Percentiles rank a stretch among this genome's conserved stretches.
Conservation (phyloP, 2,113 vertebrate species). For the Scomber scombrus region DNA sequence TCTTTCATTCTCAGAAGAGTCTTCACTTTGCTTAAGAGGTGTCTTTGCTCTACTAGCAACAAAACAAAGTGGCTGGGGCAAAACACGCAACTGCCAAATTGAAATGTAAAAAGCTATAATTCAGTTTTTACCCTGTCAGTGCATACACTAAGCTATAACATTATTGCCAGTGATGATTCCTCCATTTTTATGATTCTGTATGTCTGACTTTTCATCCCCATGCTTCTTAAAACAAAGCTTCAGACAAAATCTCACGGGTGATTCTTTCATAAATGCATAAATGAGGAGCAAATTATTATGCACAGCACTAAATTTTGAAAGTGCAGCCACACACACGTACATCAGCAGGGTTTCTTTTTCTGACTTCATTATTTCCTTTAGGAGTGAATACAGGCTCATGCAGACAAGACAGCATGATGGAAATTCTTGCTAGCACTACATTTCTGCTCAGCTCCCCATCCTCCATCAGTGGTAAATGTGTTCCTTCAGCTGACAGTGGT, state of each 20-base stretch:
- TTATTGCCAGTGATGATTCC: constrained; percentile 78
- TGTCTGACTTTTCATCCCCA: constrained; percentile 59
- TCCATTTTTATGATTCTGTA: constrained; percentile 69
- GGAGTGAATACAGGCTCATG: constrained; percentile 50
- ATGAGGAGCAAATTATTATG: constrained; percentile 83
- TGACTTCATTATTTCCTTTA: constrained; percentile 67
- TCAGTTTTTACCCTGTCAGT: constrained; percentile 79
- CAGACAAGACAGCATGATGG: constrained; percentile 53
- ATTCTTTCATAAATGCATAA: constrained; percentile 77
- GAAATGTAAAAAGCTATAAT: constrained; percentile 78
- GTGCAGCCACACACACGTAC: constrained; percentile 60
- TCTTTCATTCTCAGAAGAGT: constrained; percentile 45
- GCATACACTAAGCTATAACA: constrained; percentile 74
- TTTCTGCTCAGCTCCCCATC: constrained; percentile 36
- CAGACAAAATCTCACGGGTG: constrained; percentile 47
- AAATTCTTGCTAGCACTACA: constrained; percentile 63
- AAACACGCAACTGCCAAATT: constrained; percentile 68
- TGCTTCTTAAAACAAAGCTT: constrained; percentile 56
- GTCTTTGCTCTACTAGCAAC: constrained; percentile 60
- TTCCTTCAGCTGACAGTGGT: constrained; percentile 71
- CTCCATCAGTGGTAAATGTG: constrained; percentile 48
- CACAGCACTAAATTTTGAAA: constrained; percentile 65
- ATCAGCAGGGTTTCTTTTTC: constrained; percentile 66
- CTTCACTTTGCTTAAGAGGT: constrained; percentile 68
- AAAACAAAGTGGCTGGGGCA: constrained; percentile 65